Base-by-base conservation (phyloP, 2,888 invertebrate genomes). In the Cantharis lateralis region DNA sequence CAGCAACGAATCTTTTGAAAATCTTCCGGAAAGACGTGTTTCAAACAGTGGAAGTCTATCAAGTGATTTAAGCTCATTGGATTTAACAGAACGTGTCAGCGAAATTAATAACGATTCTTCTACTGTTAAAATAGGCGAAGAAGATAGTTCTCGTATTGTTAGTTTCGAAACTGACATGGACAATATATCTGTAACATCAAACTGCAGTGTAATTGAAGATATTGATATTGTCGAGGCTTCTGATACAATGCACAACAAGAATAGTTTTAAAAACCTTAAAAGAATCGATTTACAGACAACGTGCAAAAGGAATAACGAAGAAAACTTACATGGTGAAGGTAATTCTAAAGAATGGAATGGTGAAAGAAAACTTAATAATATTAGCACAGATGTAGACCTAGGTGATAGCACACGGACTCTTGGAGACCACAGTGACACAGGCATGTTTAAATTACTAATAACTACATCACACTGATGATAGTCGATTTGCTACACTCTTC, bases 351-450 rank as follows among this genome's bases (percentile, higher is more conserved):
- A 87, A 78, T 88, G 88, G 88, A 82, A 83, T 66, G 87, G 86
- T 81, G 70, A 80, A 3, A 85, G 87, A 71, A 84, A 86, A 28
- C 78, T 88, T 73, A 85, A 87, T 80, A 83, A 83, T 24, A 80
- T 85, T 76, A 76, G 70, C 73, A 79, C 77, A 71, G 24, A 75
- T 73, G 82, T 81, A 76, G 80, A 80, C 76, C 80, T 79, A 69
- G 82, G 80, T 80, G 83, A 48, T 48, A 48, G 48, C n/a, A n/a
- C 82, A 82, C 86, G 86, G 87, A 84, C 86, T 80, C 78, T 85
- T 83, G 88, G 87, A 82, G 87, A 87, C 77, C 68, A 80, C 81
- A 86, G 85, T 80, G 86, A 87, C 80, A 80, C 87, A 88, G 88
- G 88, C 88, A 88, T 86, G 88, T 88, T 82, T 79, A 32, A 18